Base-by-base conservation (phyloP, 2,113 vertebrate genomes). In the Corvus cornix region DNA sequence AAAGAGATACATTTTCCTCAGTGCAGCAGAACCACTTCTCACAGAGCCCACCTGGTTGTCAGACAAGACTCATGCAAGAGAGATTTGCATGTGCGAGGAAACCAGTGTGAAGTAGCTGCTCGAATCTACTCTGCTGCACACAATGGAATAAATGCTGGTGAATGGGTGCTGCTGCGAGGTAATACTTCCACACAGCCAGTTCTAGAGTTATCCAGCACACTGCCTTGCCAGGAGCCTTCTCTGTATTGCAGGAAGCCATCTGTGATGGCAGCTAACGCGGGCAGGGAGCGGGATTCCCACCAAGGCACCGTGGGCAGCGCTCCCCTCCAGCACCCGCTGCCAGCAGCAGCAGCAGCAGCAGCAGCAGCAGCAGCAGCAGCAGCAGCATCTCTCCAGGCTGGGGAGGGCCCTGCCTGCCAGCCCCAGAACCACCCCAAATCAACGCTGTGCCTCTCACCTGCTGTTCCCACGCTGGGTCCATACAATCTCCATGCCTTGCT, bases 221-320 rank as follows among this genome's bases (percentile, higher is more conserved):
- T 68, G 92, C 79, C 60, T 64, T 84, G 92, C 92, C 95, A 95
- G 95, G 23, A 96, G 73, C 73, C 68, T 39, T 33, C 85, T 64
- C 26, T 78, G 73, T 53, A 44, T 44, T 72, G 90, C 86, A 81
- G 83, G 83, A 66, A 95, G 49, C 88, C 96, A 90, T 68, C 90
- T 90, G 92, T 70, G 93, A 10, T 78, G 76, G 95, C 91, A 92
- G 59, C 95, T 84, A 67, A 49, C 30, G 33, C 0, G 60, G 55
- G 85, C 55, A 39, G 20, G 70, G 91, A 77, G 44, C 33, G 59
- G 73, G 72, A 67, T 66, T 87, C 23, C 2, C 87, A 37, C 2
- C 0, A 53, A 48, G 75, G 23, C 0, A 0, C 58, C 3, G 0
- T n/a, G 13, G 56, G 37, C 22, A 62, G 39, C 1, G 4, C 56